Evolutionary conservation across 2,797 vertebrate species (phyloP), one percentile per base, ranked within the genome.

Genomic region (Phoeniculus purpureus): DNA sequence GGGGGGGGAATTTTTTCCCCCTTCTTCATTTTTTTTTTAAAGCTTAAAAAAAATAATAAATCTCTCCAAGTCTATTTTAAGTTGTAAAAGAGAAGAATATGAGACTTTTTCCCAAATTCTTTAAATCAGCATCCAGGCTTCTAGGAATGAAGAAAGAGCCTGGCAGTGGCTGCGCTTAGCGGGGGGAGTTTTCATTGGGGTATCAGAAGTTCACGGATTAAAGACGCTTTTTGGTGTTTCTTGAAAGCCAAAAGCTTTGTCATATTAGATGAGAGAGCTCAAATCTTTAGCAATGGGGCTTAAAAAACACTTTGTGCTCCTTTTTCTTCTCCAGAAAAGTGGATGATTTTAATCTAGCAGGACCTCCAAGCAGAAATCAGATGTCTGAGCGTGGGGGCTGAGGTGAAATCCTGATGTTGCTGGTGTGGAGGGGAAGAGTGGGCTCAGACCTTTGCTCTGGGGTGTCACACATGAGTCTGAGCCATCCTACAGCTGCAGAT

Each of bases 51-150:
- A n/a, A 86, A 77, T 43, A 15, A 43, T 43, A 58, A n/a, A 13
- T 18, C 4, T 31, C 58, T 81, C 75, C 62, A 27, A 37, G 58
- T 92, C 86, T 96, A 94, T 95, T 92, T 96, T 86, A 85, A 94
- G 94, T 94, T 96, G 89, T 84, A 81, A 89, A 95, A 93, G 74
- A 90, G 74, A 93, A 96, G 92, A 93, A 93, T 79, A 90, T 29
- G 86, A 96, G 74, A 85, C 84, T 61, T 19, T 95, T 37, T 94
- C 79, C 65, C 64, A 95, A 90, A 90, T 94, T 93, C 89, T 80
- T 87, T 67, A 88, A 76, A 64, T 67, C 54, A 1, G 60, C 68
- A 89, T 90, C 70, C 81, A 67, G 65, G 67, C 62, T 80, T 72
- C 91, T 77, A 31, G 72, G 90, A 90, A 71, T 85, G 86, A 93